phyloP scores from a whole-genome alignment of 2,888 invertebrate species.

The Hoplodrina ambigua region DNA sequence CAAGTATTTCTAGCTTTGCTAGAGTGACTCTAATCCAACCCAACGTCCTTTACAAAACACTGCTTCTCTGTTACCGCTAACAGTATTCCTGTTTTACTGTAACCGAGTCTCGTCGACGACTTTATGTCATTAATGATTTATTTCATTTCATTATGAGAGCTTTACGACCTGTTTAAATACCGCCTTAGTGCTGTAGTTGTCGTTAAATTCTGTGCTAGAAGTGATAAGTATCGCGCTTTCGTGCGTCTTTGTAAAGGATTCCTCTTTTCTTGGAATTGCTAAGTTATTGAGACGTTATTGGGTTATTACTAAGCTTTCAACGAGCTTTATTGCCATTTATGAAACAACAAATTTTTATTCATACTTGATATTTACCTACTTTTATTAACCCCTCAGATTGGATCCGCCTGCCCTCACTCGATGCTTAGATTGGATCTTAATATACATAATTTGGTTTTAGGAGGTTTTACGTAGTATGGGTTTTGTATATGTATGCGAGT shows the following conservation, averaged over 20 bases:
- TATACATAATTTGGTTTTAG: too few relatives aligned
- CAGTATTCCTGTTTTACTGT: constrained; percentile 29
- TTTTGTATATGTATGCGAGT: too few relatives aligned
- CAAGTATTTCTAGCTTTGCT: constrained; percentile 6
- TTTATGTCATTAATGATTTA: constrained; percentile 46
- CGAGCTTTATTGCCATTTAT: constrained; percentile 1
- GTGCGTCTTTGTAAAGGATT: constrained; percentile 4
- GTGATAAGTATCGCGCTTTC: constrained; percentile 10
- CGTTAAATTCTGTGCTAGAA: constrained; percentile 12
- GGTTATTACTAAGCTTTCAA: background rate
- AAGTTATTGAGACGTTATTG: background rate
- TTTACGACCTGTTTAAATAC: constrained; percentile 44
- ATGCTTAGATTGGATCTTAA: background rate
- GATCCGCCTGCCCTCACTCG: background rate
- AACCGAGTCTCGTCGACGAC: constrained; percentile 17
- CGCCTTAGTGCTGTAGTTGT: constrained; percentile 9
- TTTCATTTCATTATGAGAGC: constrained; percentile 31
- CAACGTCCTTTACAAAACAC: constrained; percentile 14
- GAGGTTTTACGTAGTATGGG: too few relatives aligned
- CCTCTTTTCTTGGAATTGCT: background rate
- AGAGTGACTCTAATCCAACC: constrained; percentile 5
- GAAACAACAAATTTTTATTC: background rate
- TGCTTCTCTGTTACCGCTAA: constrained; percentile 23
- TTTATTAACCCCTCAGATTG: background rate
- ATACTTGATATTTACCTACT: background rate